These are phyloP conservation scores for Chelon labrosus DNA, from an alignment of 2,797 vertebrate genomes.

Conservation along the genomic window DNA sequence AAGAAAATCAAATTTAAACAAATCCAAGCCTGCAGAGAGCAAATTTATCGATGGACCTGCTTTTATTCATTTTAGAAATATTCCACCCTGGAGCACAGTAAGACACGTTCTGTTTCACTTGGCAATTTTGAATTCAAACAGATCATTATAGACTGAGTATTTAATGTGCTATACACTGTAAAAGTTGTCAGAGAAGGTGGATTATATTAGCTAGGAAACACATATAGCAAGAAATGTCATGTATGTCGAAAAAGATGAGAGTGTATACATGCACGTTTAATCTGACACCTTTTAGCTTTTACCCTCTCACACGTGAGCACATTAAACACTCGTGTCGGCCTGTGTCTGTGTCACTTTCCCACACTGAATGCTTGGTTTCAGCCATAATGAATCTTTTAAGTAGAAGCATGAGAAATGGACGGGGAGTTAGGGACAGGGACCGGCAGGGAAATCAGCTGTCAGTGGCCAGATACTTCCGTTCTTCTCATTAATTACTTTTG, in stretches of 20 bases:
- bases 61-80: not conserved
- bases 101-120: not conserved
- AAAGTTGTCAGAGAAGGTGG: not conserved
- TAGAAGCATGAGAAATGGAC: constrained; percentile 66
- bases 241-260: not conserved
- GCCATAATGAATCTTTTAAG: constrained; percentile 81
- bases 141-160: not conserved
- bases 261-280: not conserved
- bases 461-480: constrained; percentile 78
- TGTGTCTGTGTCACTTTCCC: constrained; percentile 57
- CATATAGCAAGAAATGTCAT: not conserved
- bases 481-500: constrained; percentile 85
- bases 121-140: not conserved
- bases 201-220: not conserved
- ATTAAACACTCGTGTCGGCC: constrained; percentile 38
- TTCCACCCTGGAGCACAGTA: not conserved
- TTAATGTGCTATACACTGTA: not conserved
- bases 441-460: constrained; percentile 81
- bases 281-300: not conserved
- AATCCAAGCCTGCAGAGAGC: not conserved
- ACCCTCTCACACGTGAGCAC: constrained; percentile 7
- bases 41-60: not conserved
- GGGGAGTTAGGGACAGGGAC: constrained; percentile 73
- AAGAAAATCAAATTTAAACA: not conserved
- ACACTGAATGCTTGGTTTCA: constrained; percentile 65